These are phyloP conservation scores for Semnornis frantzii DNA, from an alignment of 2,113 vertebrate species.

Conservation along the genomic window DNA sequence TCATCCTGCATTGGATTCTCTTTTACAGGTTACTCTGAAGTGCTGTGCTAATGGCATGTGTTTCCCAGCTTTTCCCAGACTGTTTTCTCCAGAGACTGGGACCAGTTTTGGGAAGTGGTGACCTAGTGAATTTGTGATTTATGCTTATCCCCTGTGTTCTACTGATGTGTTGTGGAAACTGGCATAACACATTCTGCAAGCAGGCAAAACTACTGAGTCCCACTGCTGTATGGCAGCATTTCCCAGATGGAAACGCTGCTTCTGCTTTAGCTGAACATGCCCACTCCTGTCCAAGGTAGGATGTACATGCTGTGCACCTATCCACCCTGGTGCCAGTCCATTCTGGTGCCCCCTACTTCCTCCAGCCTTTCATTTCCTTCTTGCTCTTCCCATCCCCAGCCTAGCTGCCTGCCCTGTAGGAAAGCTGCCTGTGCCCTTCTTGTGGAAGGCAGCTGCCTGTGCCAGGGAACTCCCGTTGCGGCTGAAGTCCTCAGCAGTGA, in stretches of 20 bases:
- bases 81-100: not conserved
- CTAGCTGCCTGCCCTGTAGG: not conserved
- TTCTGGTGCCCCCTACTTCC: not conserved
- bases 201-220: not conserved
- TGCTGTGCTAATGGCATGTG: not conserved
- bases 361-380: not conserved
- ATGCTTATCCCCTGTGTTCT: not conserved
- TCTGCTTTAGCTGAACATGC: not conserved
- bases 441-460: not conserved
- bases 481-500: not conserved
- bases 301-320: not conserved
- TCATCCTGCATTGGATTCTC: fast-evolving
- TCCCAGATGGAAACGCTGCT: not conserved
- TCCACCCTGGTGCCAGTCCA: too few relatives aligned
- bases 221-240: fast-evolving
- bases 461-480: not conserved
- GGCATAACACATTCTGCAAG: not conserved
- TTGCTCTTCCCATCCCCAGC: not conserved
- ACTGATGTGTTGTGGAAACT: not conserved
- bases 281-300: fast-evolving
- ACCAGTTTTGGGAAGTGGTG: not conserved
- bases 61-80: not conserved
- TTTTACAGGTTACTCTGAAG: not conserved
- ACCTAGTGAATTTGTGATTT: not conserved
- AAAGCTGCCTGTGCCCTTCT: not conserved